Percentiles rank a stretch among this genome's conserved stretches.
phyloP scores from a whole-genome alignment of 2,113 vertebrate species.

The Rutilus rutilus region DNA sequence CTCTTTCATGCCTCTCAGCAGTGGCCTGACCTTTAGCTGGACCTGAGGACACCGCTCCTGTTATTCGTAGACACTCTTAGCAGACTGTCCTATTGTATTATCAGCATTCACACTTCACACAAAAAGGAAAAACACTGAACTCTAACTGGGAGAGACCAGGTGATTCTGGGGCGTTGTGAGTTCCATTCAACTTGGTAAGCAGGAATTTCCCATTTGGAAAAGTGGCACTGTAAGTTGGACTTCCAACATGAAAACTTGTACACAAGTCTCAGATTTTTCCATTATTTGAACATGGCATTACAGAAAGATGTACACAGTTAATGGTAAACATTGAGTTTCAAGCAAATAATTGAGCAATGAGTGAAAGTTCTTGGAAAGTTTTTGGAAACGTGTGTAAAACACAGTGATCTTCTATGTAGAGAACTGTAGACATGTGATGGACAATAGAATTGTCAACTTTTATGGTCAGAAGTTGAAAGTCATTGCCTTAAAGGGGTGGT shows the following conservation, averaged over 20 bases:
- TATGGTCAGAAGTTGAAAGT: not conserved
- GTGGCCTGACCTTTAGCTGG: slow-evolving; percentile 70
- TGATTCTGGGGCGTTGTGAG: slow-evolving; percentile 5
- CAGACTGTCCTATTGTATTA: slow-evolving; percentile 40
- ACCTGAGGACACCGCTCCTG: slow-evolving; percentile 66
- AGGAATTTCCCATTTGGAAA: not conserved
- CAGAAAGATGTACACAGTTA: not conserved
- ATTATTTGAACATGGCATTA: not conserved
- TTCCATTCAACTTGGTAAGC: not conserved
- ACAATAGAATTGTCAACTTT: not conserved
- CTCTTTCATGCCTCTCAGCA: slow-evolving; percentile 76
- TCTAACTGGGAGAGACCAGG: slow-evolving; percentile 43
- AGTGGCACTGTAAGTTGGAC: not conserved
- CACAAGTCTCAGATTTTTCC: not conserved
- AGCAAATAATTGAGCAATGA: not conserved
- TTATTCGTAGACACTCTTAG: slow-evolving; percentile 64
- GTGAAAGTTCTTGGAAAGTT: not conserved
- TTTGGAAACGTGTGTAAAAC: too few species aligned
- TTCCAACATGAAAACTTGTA: not conserved
- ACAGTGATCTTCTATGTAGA: too few species aligned
- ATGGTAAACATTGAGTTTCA: not conserved
- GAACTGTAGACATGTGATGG: not conserved
- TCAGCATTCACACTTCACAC: slow-evolving; percentile 41
- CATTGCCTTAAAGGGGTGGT: not conserved
- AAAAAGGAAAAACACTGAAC: slow-evolving; percentile 32